Percentiles rank a stretch among this genome's conserved stretches.
phyloP scores from a whole-genome alignment of 2,888 invertebrate species.

The Leptinotarsa rubiginosa region DNA sequence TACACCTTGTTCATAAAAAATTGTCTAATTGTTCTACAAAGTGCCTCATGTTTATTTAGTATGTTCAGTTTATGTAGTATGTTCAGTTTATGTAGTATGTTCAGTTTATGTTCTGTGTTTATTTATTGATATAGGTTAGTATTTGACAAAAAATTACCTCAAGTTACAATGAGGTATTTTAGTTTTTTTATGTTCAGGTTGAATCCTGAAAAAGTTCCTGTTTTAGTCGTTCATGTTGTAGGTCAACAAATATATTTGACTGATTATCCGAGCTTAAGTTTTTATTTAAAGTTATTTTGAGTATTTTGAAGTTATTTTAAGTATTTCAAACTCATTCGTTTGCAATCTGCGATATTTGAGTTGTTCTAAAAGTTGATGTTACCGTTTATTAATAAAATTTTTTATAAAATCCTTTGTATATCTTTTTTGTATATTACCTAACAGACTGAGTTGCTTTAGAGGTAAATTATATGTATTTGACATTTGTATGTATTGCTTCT shows the following conservation, averaged over 20 bases:
- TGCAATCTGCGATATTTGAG: not conserved
- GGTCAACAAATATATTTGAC: not conserved
- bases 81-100: not conserved
- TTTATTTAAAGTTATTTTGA: not conserved
- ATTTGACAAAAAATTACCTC: not conserved
- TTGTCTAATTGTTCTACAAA: not conserved
- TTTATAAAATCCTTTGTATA: not conserved
- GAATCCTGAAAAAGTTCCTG: not conserved
- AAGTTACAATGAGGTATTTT: not conserved
- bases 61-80: not conserved
- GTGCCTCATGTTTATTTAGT: not conserved
- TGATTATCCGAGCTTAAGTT: not conserved
- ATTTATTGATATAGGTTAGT: conserved; percentile 7
- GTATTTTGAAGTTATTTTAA: not conserved
- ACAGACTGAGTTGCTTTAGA: no score
- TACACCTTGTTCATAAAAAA: conserved; percentile 8
- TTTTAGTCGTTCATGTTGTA: not conserved
- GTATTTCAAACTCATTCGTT: not conserved
- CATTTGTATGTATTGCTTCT: no score
- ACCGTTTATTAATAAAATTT: not conserved
- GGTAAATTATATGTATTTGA: no score
- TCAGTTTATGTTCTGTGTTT: not conserved
- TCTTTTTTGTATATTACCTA: no score
- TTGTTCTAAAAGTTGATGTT: not conserved
- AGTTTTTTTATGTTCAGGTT: not conserved